phyloP scores from a whole-genome alignment of 2,797 vertebrate species.

The Harpagifer antarcticus region DNA sequence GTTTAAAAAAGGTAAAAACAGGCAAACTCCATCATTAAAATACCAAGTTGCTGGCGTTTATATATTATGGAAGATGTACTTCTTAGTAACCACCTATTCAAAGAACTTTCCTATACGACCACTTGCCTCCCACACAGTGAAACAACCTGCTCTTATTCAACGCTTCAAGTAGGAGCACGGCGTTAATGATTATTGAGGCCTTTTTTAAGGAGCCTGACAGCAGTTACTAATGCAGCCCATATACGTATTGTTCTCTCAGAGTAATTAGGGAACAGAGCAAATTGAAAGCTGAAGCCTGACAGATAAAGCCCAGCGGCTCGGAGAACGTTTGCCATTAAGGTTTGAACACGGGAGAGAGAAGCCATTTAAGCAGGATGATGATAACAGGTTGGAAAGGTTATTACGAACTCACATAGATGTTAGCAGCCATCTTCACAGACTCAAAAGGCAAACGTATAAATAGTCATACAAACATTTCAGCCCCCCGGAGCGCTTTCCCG shows the following conservation, averaged over 20 bases:
- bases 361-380: conserved; percentile 39
- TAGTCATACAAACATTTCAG: conserved; percentile 4
- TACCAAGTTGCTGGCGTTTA: neutral
- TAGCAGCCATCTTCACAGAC: conserved; percentile 25
- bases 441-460: neutral
- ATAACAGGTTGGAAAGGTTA: conserved; percentile 49
- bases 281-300: conserved; percentile 28
- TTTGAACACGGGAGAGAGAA: conserved; percentile 11
- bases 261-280: conserved; percentile 16
- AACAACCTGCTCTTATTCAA: conserved; percentile 14
- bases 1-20: conserved; percentile 21
- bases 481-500: neutral
- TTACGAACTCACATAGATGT: conserved; percentile 38
- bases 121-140: conserved; percentile 28
- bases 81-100: conserved; percentile 1
- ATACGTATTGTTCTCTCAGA: conserved; percentile 29
- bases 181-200: conserved; percentile 21
- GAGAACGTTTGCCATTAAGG: conserved; percentile 30
- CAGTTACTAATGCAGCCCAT: conserved; percentile 1
- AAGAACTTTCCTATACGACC: conserved; percentile 3
- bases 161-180: neutral
- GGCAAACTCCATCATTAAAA: neutral
- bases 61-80: neutral
- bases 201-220: conserved; percentile 14
- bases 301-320: conserved; percentile 32